Evolutionary conservation across 1,140 invertebrate genomes (phyloP), one percentile per base, ranked within the genome.

Genomic region (Hesperophylax magnus): DNA sequence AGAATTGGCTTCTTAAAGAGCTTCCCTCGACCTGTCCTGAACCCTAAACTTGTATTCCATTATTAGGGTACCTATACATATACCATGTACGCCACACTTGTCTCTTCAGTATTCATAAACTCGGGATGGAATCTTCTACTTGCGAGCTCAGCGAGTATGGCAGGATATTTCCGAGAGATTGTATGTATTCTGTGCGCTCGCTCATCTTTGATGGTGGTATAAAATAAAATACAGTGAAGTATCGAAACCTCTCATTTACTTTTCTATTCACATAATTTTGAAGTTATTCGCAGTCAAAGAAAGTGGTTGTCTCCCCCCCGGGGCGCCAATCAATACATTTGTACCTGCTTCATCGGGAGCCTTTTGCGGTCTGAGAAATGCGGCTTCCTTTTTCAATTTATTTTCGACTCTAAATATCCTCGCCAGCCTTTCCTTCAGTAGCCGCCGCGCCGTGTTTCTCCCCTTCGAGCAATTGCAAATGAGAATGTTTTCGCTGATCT

Each of bases 401-500:
- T 75, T 58, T 58, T 72, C 69, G 69, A 20, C 69, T 72, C 69
- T 54, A 72, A 72, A 72, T 72, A 54, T 53, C 53, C 69, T 53
- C 63, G 63, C 17, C 7, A 31, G 18, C 69, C 39, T n/a, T 7
- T 22, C 8, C 14, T 53, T 24, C 24, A 22, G 17, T 31, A 20
- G 14, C 18, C 22, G 6, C 27, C 27, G 39, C 22, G 6, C 27
- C 27, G 39, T 11, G 18, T 20, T 1, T 11, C 17, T 31, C 17
- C 24, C 53, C 56, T 75, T 20, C 1, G 53, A 75, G 54, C 72
- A 75, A 60, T 75, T 75, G 72, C 72, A 75, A 75, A 75, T 75
- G 72, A 75, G 72, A 75, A 75, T 75, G 54, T 75, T 75, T 75
- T 60, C 53, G 56, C 54, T 60, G 72, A 75, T 34, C 56, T 60